Base-by-base conservation (phyloP, 1,140 invertebrate genomes). In the Anastrepha obliqua region DNA sequence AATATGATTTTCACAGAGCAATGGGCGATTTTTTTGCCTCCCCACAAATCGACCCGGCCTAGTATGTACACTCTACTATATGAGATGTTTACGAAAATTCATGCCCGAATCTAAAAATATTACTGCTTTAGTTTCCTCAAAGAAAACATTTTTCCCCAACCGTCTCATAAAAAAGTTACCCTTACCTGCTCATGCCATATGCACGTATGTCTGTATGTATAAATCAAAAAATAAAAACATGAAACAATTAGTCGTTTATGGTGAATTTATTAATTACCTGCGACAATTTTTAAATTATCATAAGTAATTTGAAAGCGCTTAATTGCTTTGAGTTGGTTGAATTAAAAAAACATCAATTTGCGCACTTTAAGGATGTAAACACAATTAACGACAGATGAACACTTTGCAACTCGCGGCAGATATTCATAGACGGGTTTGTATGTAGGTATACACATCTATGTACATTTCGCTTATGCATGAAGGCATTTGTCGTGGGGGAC, bases 301-400 rank as follows among this genome's bases (percentile, higher is more conserved):
- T 81, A 81, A 81, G 74, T 81, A 81, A 81, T 81, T 81, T 81
- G 74, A 81, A 81, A 81, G 74, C 74, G 74, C 74, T 81, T 81
- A 81, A 81, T 81, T 81, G 74, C 74, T 81, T 81, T 81, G 74
- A 55, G 74, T 81, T 42, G 74, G 17, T 81, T 81, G 47, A 51
- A 55, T 81, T 86, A 74, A 86, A 74, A 78, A 64, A 58, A 86
- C 87, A 88, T 88, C 55, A 88, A 88, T 85, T 78, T 64, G 74
- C 20, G 74, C 47, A 81, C 74, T 81, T 81, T 81, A 88, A 86
- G 87, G 87, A 86, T 88, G 85, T 87, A 87, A 86, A 86, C 81
- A 78, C 67, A 88, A 88, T 88, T 88, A 88, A 85, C 85, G 87
- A 85, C 87, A 42, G 51, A 88, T 81, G 86, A 65, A 87, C 62